phyloP scores from a whole-genome alignment of 2,888 invertebrate species.

The Ophioninae sp. region DNA sequence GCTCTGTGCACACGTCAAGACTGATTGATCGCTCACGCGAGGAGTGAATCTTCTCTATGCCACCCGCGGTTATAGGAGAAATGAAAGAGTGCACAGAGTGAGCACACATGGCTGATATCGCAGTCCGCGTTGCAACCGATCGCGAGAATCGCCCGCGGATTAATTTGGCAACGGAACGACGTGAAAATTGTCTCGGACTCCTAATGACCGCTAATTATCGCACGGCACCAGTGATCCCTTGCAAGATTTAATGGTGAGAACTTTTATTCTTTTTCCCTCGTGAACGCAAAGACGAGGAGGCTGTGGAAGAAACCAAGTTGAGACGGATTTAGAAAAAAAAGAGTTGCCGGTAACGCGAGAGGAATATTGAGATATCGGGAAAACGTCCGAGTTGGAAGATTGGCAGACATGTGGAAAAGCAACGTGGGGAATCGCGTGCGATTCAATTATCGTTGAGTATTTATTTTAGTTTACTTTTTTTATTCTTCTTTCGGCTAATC shows the following conservation, averaged over 20 bases:
- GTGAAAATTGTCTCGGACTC: background rate
- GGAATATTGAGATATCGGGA: background rate
- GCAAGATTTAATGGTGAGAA: background rate
- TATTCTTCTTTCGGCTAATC: background rate
- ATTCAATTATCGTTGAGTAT: background rate
- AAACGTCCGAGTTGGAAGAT: background rate
- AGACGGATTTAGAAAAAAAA: background rate
- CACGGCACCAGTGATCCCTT: background rate
- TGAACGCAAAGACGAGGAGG: background rate
- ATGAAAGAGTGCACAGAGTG: background rate
- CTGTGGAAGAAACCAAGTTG: no score
- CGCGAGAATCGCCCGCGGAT: constrained; percentile 2
- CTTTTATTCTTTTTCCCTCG: background rate
- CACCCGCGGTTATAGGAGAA: background rate
- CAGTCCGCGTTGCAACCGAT: background rate
- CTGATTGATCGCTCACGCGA: background rate
- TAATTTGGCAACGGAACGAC: background rate
- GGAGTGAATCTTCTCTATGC: background rate
- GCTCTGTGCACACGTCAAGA: background rate
- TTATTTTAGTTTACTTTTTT: background rate
- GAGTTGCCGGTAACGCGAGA: background rate
- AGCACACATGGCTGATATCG: background rate
- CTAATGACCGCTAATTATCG: background rate
- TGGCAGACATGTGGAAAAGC: background rate
- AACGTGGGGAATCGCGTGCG: background rate